Conservation (phyloP, 2,113 vertebrate species). For the Apaloderma vittatum region DNA sequence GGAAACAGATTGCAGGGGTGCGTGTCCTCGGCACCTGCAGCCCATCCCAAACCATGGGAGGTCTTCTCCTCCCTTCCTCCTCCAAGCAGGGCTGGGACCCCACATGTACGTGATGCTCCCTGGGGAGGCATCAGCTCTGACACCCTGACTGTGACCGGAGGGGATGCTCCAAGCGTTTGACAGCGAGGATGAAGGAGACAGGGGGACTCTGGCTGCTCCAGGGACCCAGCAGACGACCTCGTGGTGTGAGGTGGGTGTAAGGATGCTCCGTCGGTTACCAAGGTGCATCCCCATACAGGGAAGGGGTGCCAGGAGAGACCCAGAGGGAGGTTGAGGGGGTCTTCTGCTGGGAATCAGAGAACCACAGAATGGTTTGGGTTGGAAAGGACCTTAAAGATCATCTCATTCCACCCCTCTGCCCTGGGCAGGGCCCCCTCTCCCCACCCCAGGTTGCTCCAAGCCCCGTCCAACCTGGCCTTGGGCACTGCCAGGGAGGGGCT, state of each 20-base stretch:
- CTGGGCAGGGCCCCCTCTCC: not conserved
- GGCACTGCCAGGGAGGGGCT: not conserved
- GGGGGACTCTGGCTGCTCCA: not conserved
- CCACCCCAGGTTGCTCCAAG: accelerated
- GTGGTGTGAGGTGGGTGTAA: not conserved
- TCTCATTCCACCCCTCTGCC: accelerated
- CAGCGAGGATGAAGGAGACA: not conserved
- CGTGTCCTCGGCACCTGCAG: not conserved
- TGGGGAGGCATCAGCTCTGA: accelerated
- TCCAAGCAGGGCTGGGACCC: not conserved
- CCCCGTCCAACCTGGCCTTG: not conserved
- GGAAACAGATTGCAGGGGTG: not conserved
- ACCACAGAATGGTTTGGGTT: not conserved
- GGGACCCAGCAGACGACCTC: not conserved
- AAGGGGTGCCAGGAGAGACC: not conserved
- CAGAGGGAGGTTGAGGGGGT: accelerated
- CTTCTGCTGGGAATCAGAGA: not conserved
- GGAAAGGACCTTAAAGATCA: not conserved
- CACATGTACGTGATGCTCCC: accelerated
- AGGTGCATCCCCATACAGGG: accelerated
- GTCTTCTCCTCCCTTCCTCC: not conserved
- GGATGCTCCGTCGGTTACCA: accelerated
- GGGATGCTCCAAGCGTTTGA: accelerated
- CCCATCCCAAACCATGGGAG: accelerated
- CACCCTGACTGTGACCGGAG: accelerated